Base-by-base conservation (phyloP, 2,888 invertebrate species). In the Dascillus cervinus region DNA sequence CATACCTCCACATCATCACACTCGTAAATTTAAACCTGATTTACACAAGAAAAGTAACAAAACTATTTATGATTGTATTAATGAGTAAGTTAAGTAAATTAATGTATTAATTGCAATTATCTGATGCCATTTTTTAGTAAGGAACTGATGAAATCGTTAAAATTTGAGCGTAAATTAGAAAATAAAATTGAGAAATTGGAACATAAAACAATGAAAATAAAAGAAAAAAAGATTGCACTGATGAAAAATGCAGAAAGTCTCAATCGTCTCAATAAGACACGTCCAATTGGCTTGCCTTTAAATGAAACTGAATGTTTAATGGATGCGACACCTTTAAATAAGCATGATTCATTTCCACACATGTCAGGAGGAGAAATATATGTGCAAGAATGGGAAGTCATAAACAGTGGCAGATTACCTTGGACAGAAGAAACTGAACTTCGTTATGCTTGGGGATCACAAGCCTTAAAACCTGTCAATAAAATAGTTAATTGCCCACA, bases 371-470 rank as follows among this genome's bases (percentile, higher is more conserved):
- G 62, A 3, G 62, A 61, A 34, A 44, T 52, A 15, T 66, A 62
- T 35, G 38, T 56, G 22, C 65, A 66, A 37, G 49, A 52, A 19
- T 67, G 66, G 66, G 52, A 62, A 22, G 56, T 66, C 12, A 47
- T 56, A 28, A 67, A 67, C 43, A 58, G 49, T 31, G 67, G 67
- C 9, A 52, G 49, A 14, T 29, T 47, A 6, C 43, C 55, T 3
- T 67, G 65, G 65, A 58, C 58, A 14, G 46, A 48, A 11, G 49
- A 57, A 63, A 66, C 66, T 21, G 55, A 57, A 40, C 41, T 68
- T 35, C 53, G 62, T 23, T 61, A 61, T 40, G 59, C 65, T 15
- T 66, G 65, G 65, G 66, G 66, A 10, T 62, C 65, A 3, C 53
- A 56, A 35, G 54, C 56, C 2, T 43, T 67, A 21, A 47, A 54